Base-by-base conservation (phyloP, 1,140 invertebrate genomes). In the Diplogasteroides magnus region DNA sequence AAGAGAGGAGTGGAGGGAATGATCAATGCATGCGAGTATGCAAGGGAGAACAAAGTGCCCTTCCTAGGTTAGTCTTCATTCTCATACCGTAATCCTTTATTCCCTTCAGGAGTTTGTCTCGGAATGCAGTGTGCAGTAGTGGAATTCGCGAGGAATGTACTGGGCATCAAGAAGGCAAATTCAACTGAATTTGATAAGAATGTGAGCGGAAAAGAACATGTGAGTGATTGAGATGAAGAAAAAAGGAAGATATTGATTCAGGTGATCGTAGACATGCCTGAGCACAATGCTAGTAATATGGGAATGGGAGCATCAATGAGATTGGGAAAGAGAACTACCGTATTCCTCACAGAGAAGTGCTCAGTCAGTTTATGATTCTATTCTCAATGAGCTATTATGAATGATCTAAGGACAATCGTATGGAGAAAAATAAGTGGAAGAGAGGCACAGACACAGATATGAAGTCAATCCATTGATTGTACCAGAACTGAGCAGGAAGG, bases 101-200 rank as follows among this genome's bases (percentile, higher is more conserved):
- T 64, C 29, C 28, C 69, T 77, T 11, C 66, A 86, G 85, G 94
- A 15, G 92, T 99, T 75, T 99, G 97, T 83, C 85, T 99, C 13
- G 97, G 97, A 0, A 86, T 98, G 48, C 97, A 99, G 87, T 92
- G 91, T 60, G 92, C 94, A 61, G 93, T 97, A 0, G 92, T 99
- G 76, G 97, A 99, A 86, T 98, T 91, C 84, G 89, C 92, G n/a
- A 85, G 89, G 65, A 95, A 96, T 85, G 90, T 91, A 2, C 83
- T 97, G 0, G 85, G 87, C 1, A 83, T 91, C 25, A 84, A 88
- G 70, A 89, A 89, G 78, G 94, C 94, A 0, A 90, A 95, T 80
- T 91, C 90, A 14, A 91, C 90, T 1, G 96, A 98, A 86, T 89
- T 93, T 29, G 86, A 91, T 77, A 86, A 88, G 0, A 83, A 89